Base-by-base conservation (phyloP, 2,113 vertebrate species). In the Gymnorhina tibicen region DNA sequence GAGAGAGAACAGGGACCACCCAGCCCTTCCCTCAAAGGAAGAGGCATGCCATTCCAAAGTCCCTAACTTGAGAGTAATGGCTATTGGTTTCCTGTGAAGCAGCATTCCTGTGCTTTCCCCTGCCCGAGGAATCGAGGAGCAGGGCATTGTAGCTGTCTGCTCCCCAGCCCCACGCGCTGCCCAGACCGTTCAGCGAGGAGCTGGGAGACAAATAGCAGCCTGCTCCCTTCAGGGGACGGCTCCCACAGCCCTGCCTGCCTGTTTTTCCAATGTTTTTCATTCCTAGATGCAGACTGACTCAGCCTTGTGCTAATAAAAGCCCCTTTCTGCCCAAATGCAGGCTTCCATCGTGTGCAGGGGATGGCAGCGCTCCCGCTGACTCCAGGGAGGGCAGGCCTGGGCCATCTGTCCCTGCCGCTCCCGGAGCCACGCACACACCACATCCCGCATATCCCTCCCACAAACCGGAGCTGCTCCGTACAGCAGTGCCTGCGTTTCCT, bases 401-500 rank as follows among this genome's bases (percentile, higher is more conserved):
- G 92, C 96, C 96, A 97, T 97, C 96, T 96, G 96, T 97, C 95
- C 62, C 78, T 23, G 77, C 77, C 50, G 16, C 95, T 60, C 86
- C 47, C 30, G 26, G 91, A 35, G 16, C 82, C 87, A 56, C 27
- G 8, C 70, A 5, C 58, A 46, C 90, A 6, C 41, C 79, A 42
- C 30, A n/a, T 76, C 87, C 78, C 30, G 24, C 87, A 23, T 83
- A 47, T 22, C 70, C 87, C 62, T 75, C 70, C 79, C 68, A 83
- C 87, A 77, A 90, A 12, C 18, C 6, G 26, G 95, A 95, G 95
- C 75, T 11, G 18, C 96, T 95, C 80, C 30, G 59, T 85, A n/a
- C 97, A 96, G 92, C 87, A 94, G 85, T 85, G 97, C 93, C 58
- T 73, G 80, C 62, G 17, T 97, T 98, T 98, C 94, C 95, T 97